phyloP scores from a whole-genome alignment of 2,888 invertebrate species.

The Caenorhabditis doughertyi region DNA sequence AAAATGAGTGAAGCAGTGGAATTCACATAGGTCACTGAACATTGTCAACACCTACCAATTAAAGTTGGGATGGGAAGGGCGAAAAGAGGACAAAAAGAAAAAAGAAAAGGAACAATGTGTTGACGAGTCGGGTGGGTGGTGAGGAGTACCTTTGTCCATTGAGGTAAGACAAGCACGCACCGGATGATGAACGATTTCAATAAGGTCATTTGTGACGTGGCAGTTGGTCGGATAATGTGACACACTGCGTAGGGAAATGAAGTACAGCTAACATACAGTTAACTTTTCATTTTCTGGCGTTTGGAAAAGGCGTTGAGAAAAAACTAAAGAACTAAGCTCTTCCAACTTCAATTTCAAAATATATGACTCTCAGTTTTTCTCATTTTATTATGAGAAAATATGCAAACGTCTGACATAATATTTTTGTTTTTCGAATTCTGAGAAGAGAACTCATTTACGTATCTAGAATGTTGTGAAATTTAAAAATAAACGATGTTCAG shows the following conservation, averaged over 20 bases:
- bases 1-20: slow-evolving; percentile 30
- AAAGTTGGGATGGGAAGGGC: slow-evolving; percentile 35
- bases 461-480: neutral
- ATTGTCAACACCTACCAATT: slow-evolving; percentile 53
- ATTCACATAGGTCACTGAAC: slow-evolving; percentile 43
- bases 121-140: neutral
- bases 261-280: neutral
- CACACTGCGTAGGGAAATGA: slow-evolving; percentile 5
- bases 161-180: slow-evolving; percentile 26
- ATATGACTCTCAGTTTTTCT: too few species aligned
- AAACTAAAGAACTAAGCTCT: too few species aligned
- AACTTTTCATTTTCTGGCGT: neutral
- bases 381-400: too few species aligned
- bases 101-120: slow-evolving; percentile 15
- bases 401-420: too few species aligned
- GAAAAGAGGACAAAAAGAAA: neutral
- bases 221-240: slow-evolving; percentile 4
- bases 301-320: neutral
- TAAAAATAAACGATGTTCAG: neutral
- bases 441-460: neutral
- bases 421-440: neutral
- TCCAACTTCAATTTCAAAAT: too few species aligned
- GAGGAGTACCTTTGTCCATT: slow-evolving; percentile 19
- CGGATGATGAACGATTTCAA: slow-evolving; percentile 18
- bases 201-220: slow-evolving; percentile 34